Evolutionary conservation across 2,888 invertebrate genomes (phyloP).

Genomic region (Lithodes maja): DNA sequence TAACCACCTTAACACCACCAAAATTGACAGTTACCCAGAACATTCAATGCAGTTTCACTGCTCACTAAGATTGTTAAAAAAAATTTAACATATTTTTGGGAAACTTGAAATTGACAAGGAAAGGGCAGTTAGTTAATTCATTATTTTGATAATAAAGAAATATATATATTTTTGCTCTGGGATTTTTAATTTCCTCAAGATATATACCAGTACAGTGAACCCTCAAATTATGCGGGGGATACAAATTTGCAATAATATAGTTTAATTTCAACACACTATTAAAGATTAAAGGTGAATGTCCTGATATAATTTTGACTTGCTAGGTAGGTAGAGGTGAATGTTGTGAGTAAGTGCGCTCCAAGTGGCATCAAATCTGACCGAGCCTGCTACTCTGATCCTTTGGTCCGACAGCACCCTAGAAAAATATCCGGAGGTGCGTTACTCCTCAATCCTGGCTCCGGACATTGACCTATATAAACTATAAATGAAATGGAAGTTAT

Average conservation of each 20-base stretch:
- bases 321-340: neutral
- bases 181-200: too few relatives aligned
- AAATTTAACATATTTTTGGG: neutral
- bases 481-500: neutral
- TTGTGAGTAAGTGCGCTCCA: neutral
- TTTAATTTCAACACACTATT: too few relatives aligned
- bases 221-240: too few relatives aligned
- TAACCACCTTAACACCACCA: neutral
- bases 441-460: neutral
- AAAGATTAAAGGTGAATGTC: too few relatives aligned
- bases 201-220: too few relatives aligned
- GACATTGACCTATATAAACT: neutral
- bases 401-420: constrained; percentile 55
- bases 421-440: constrained; percentile 34
- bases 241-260: too few relatives aligned
- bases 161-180: too few relatives aligned
- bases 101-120: neutral
- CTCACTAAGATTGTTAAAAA: neutral
- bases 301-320: too few relatives aligned
- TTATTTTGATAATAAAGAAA: too few relatives aligned
- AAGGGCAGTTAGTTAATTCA: too few relatives aligned
- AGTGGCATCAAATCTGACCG: neutral
- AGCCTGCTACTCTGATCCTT: constrained; percentile 23
- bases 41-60: neutral
- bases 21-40: neutral